Base-by-base conservation (phyloP, 2,797 vertebrate genomes). In the Apogon talboti region DNA sequence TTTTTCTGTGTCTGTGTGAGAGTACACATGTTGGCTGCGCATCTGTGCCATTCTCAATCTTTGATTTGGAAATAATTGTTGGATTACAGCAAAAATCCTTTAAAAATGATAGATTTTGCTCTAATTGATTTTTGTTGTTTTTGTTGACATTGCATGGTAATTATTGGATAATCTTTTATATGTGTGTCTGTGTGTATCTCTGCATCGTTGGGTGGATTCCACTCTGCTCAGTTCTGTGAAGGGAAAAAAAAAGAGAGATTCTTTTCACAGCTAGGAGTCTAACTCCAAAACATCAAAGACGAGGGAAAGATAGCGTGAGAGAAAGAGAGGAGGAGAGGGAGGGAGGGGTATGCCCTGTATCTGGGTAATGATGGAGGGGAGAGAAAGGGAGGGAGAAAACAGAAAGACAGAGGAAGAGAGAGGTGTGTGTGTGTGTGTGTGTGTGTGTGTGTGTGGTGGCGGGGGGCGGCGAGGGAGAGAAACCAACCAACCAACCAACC, bases 201-300 rank as follows among this genome's bases (percentile, higher is more conserved):
- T 61, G 78, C 49, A 54, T 30, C n/a, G 33, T 43, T 76, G 78
- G 82, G 81, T 88, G 76, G 70, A 80, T 83, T 80, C 70, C 66
- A 58, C 72, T 71, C 46, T 73, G 49, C 79, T 72, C 66, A 66
- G 43, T 42, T 78, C 69, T 66, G 44, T 72, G 69, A 76, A 10
- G 40, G 37, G 35, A 58, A 18, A 44, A 44, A 59, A 65, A 50
- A 48, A 30, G 12, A 12, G 47, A 40, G 62, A 35, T 77, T 86
- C 46, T 71, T 69, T 77, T 69, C 69, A 78, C 66, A 71, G 84
- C 78, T 63, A 67, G 83, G 84, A 90, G 82, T 86, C 74, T 41
- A 92, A 92, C 88, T 92, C 88, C 38, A 65, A 70, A 91, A 89
- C 89, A 93, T 93, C 89, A 92, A 91, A 92, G 89, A 77, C 56